phyloP scores from a whole-genome alignment of 2,888 invertebrate genomes.

The Rambutsinella grinnellia region DNA sequence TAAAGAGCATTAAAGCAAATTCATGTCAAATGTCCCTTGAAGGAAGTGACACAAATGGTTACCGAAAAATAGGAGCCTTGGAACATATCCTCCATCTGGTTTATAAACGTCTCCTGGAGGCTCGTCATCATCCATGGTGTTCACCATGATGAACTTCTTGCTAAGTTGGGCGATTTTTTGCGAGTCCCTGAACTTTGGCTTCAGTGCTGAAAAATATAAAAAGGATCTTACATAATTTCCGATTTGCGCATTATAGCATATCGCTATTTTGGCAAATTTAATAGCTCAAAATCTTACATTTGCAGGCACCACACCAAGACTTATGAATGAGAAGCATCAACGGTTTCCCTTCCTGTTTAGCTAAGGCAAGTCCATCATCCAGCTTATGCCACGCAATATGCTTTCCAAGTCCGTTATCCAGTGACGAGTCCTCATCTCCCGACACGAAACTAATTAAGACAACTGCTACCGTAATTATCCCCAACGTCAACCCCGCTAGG shows the following conservation, averaged over 20 bases:
- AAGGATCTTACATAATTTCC: neutral
- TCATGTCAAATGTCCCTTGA: neutral
- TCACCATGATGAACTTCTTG: conserved; percentile 78
- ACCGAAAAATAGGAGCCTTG: conserved; percentile 77
- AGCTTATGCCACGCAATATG: conserved; percentile 64
- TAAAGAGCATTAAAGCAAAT: too few relatives aligned
- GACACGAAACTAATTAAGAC: neutral
- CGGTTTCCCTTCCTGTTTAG: conserved; percentile 71
- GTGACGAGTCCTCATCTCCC: conserved; percentile 10
- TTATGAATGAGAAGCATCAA: conserved; percentile 78
- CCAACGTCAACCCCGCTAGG: neutral
- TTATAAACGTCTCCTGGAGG: conserved; percentile 72
- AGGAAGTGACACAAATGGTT: conserved; percentile 44
- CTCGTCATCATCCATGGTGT: conserved; percentile 75
- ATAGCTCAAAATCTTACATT: conserved; percentile 68
- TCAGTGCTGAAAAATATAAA: conserved; percentile 70
- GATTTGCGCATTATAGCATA: neutral
- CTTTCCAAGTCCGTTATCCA: conserved; percentile 64
- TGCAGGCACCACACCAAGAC: conserved; percentile 78
- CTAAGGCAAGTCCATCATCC: conserved; percentile 59
- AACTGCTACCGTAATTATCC: neutral
- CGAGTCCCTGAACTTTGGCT: conserved; percentile 75
- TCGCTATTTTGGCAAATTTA: neutral
- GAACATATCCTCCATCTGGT: conserved; percentile 79
- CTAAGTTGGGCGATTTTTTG: conserved; percentile 74